Conservation (phyloP, 2,113 vertebrate species). For the Rhizomys pruinosus region DNA sequence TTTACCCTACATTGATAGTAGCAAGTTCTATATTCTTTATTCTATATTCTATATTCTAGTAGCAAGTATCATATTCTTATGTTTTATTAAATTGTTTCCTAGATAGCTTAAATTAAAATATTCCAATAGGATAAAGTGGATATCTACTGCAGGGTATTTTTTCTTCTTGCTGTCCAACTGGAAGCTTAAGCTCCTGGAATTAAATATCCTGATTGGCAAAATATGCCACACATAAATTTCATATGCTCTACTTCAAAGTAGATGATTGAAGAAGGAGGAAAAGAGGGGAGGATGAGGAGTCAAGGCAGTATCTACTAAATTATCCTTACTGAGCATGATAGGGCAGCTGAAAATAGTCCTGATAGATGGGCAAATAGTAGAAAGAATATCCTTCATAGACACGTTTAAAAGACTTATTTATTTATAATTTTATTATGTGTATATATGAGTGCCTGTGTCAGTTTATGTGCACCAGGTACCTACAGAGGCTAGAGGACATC, state of each 20-base stretch:
- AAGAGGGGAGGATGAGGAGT: too few species aligned
- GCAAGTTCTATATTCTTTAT: background rate
- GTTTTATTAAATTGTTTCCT: background rate
- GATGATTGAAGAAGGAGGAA: background rate
- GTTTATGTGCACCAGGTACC: too few species aligned
- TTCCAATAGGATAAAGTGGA: background rate
- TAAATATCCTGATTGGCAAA: background rate
- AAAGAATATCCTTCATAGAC: background rate
- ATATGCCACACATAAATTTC: too few species aligned
- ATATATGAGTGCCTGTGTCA: too few species aligned
- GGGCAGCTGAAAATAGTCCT: background rate
- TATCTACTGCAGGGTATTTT: background rate
- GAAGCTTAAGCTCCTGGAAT: background rate
- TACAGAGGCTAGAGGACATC: too few species aligned
- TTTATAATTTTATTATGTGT: too few species aligned
- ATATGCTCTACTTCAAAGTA: background rate
- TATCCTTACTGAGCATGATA: background rate
- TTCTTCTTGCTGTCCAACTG: background rate
- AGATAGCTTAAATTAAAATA: constrained; percentile 17
- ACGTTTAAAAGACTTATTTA: too few species aligned
- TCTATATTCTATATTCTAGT: too few species aligned
- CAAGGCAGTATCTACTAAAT: background rate
- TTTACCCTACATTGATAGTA: background rate
- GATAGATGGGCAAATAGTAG: background rate
- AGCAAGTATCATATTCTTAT: background rate